Evolutionary conservation across 2,113 vertebrate species (phyloP), one percentile per base, ranked within the genome.

Genomic region (Salvelinus namaycush): DNA sequence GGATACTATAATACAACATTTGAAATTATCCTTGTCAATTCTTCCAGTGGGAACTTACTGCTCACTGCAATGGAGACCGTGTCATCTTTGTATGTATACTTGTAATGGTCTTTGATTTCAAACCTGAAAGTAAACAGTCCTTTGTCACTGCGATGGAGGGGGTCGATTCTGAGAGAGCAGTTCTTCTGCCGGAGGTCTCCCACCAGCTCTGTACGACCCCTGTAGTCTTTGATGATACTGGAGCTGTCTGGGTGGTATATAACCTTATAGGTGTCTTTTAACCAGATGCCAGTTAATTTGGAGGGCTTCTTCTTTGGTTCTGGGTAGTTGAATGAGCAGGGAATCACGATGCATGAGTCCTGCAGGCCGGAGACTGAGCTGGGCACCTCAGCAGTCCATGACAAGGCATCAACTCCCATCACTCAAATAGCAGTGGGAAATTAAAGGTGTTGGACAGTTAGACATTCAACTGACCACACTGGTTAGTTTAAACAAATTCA

Each of bases 261-360:
- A 2, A 13, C 0, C 0, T 73, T 26, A 54, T 72, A 7, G 0
- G 0, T 1, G 1, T 0, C 26, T 0, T 80, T 62, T 0, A 0
- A 1, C 92, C 92, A 93, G 51, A 90, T 80, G 29, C 90, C 90
- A 13, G 22, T 89, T 16, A 87, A 77, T 26, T n/a, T 3, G 12
- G 26, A 76, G 70, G 74, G 9, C 0, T 0, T 9, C 0, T 0
- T 77, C 0, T 0, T 0, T 26, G 69, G 22, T 69, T 78, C 22
- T 54, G 90, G 92, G 66, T 90, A 91, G 31, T 62, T 68, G 74
- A 71, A 94, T 0, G 79, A 77, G 84, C 93, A 94, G 29, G 92
- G 92, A 72, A 93, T 89, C 49, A 89, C 86, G 67, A 93, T 87
- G 68, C 92, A 93, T 0, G 90, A 93, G 3, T 89, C 90, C 1